Conservation (phyloP, 2,888 invertebrate species). For the Philaethria dido region DNA sequence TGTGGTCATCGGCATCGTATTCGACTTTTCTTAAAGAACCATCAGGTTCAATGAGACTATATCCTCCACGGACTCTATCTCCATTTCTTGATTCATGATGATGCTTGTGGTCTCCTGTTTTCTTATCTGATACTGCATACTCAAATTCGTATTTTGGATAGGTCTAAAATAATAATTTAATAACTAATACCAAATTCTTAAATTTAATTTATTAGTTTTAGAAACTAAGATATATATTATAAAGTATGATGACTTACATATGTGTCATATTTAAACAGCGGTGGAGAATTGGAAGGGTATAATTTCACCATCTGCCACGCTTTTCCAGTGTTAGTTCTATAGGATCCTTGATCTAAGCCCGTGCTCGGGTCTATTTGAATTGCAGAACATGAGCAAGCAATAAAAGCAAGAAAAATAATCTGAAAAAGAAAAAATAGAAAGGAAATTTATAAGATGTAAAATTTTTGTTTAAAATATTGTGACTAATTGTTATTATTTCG, state of each 20-base stretch:
- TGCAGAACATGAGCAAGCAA: slow-evolving; percentile 58
- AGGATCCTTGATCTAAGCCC: slow-evolving; percentile 45
- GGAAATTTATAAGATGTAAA: too few relatives aligned
- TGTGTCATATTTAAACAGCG: slow-evolving; percentile 59
- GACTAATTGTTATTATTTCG: not conserved
- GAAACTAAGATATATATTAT: not conserved
- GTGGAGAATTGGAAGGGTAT: slow-evolving; percentile 61
- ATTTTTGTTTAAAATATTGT: too few relatives aligned
- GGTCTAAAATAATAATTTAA: slow-evolving; percentile 53
- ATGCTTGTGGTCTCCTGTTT: slow-evolving; percentile 83
- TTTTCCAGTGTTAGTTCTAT: slow-evolving; percentile 46
- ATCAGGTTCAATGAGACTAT: slow-evolving; percentile 83
- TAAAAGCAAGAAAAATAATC: slow-evolving; percentile 61
- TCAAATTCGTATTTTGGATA: slow-evolving; percentile 85
- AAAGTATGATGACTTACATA: slow-evolving; percentile 61
- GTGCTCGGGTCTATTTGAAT: slow-evolving; percentile 60
- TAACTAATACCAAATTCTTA: not conserved
- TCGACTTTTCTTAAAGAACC: slow-evolving; percentile 82
- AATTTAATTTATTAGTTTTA: not conserved
- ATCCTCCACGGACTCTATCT: slow-evolving; percentile 82
- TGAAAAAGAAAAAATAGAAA: slow-evolving; percentile 50
- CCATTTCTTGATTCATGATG: slow-evolving; percentile 82
- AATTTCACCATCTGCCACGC: slow-evolving; percentile 69
- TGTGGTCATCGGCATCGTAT: slow-evolving; percentile 83
- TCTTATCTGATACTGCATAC: slow-evolving; percentile 83